Conservation (phyloP, 1,140 invertebrate species). For the Arion vulgaris region DNA sequence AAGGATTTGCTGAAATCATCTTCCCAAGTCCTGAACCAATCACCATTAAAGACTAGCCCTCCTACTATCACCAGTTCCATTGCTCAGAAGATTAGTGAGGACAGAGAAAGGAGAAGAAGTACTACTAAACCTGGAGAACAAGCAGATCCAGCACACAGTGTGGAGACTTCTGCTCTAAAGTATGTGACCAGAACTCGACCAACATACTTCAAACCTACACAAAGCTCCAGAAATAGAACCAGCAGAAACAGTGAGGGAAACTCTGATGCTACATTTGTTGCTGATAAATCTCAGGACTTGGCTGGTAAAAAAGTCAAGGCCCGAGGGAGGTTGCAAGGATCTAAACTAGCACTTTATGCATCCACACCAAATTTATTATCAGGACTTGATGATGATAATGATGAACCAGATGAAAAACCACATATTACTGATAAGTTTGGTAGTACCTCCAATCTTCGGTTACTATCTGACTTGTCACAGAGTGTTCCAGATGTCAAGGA, state of each 20-base stretch:
- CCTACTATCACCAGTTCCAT: neutral
- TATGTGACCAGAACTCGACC: conserved; percentile 18
- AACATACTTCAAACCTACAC: conserved; percentile 28
- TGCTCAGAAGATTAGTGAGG: conserved; percentile 24
- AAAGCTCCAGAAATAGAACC: conserved; percentile 25
- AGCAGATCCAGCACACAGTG: neutral
- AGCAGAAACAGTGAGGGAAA: conserved; percentile 9
- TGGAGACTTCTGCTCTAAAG: conserved; percentile 2
- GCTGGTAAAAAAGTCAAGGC: neutral
- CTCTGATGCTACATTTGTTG: neutral
- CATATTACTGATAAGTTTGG: neutral
- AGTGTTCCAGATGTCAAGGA: conserved; percentile 60
- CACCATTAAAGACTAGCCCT: neutral
- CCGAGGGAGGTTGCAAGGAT: conserved; percentile 24
- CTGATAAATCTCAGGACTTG: neutral
- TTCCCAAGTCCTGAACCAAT: neutral
- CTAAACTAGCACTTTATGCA: conserved; percentile 48
- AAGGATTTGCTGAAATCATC: neutral
- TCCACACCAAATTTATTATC: conserved; percentile 53
- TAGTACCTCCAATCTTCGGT: conserved; percentile 46
- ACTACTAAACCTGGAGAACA: neutral
- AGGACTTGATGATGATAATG: conserved; percentile 24
- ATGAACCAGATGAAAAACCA: conserved; percentile 38
- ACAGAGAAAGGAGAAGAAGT: conserved; percentile 21
- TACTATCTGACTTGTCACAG: conserved; percentile 46